Evolutionary conservation across 2,797 vertebrate genomes (phyloP), one percentile per base, ranked within the genome.

Genomic region (Cacajao melanocephalus): DNA sequence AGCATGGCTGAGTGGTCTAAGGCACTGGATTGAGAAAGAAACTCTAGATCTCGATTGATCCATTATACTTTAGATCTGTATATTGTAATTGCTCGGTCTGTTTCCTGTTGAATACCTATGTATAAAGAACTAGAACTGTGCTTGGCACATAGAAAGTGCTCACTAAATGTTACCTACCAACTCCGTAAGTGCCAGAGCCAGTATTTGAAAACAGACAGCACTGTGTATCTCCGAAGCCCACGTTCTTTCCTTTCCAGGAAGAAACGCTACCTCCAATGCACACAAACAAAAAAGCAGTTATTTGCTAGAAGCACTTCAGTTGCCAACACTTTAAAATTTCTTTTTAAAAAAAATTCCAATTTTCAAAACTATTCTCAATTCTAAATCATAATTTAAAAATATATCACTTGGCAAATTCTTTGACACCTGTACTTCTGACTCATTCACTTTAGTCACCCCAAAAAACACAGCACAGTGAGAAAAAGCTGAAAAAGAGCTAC

Each of bases 401-500:
- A 96, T 93, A 55, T 17, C 85, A 19, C 26, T 48, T 87, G 91
- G 93, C 46, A 46, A 92, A 94, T 94, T 95, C 93, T 61, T 98
- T 96, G 93, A 97, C 26, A 93, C 55, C 36, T 76, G 36, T 50
- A 83, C 48, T 85, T 97, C 91, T 97, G 94, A 97, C 72, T 98
- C 95, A 97, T 55, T 85, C 88, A 86, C 13, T 92, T 95, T 95
- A 64, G n/a, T 88, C 24, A 52, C 4, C 11, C 14, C 41, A 14
- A 44, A 80, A 91, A 73, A 75, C 19, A 61, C 8, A 91, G 10
- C 4, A 11, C 13, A 33, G 11, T n/a, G 30, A 83, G 79, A 86
- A 73, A 78, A 86, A 57, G 28, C 2, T 4, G 7, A 15, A 41
- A 83, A 88, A 84, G 57, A 73, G 41, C 5, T 30, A 4, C 33